Base-by-base conservation (phyloP, 37 sponge, comb jelly and placozoan species). In the Geodia barretti region DNA sequence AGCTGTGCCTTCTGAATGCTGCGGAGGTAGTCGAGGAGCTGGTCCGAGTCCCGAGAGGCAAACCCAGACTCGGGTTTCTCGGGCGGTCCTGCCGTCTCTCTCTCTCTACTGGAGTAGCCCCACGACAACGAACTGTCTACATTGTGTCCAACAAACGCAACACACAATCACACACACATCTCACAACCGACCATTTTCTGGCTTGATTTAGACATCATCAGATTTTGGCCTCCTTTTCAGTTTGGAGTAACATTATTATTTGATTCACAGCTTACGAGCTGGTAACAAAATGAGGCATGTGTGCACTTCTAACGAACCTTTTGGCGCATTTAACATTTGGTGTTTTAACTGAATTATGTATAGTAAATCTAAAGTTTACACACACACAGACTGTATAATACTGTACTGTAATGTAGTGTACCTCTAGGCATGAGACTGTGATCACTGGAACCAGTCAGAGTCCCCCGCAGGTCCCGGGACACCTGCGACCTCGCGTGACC, bases 1-100 rank as follows among this genome's bases (percentile, higher is more conserved):
- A 92, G 33, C 62, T 85, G 89, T 36, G n/a, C 23, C 7, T 25
- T 34, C 62, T 88, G 93, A 19, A 81, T 54, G 2, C 60, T 81
- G 33, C 63, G 64, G 38, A 89, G 80, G 41, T 84, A 84, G 4
- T 84, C 76, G 21, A 89, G 64, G 30, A 79, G 33, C 38, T 84
- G 85, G 0, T 60, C 75, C 2, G 90, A 83, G 58, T 84, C 80
- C 21, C 35, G 68, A 32, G 90, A 79, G 1, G 9, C 20, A 61
- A 75, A 75, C 1, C 87, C 87, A 65, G 39, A n/a, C 31, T 87
- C 87, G 4, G 77, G 77, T n/a, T 24, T 62, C 64, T 63, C 54
- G 7, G 54, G 54, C 7, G 54, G 54, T 14, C 7, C 54, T 17
- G 7, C 54, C 14, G 11, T 14, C 54, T 47, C 54, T 14, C 54